Percentiles rank a stretch among this genome's conserved stretches.
Conservation (phyloP, 1,140 invertebrate species). For the Brachionus calyciflorus region DNA sequence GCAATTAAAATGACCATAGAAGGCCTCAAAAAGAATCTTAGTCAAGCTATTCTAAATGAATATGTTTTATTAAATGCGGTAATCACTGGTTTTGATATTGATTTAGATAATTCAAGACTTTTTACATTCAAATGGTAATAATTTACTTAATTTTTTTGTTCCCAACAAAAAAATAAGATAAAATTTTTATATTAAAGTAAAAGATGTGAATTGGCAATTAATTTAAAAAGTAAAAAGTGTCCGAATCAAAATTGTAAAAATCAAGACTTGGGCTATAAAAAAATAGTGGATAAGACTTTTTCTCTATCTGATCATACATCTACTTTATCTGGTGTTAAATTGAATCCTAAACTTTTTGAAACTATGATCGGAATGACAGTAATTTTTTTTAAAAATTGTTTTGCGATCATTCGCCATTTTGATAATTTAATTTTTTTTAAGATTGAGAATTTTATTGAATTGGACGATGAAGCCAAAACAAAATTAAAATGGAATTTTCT, state of each 20-base stretch:
- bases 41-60: conserved; percentile 30
- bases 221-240: not conserved
- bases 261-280: not conserved
- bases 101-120: not conserved
- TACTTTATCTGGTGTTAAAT: not conserved
- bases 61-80: conserved; percentile 6
- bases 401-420: not conserved
- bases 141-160: not conserved
- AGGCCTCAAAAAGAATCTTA: not conserved
- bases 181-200: conserved; percentile 20
- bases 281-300: not conserved
- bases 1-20: conserved; percentile 32
- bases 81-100: conserved; percentile 22
- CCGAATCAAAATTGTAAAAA: conserved; percentile 25
- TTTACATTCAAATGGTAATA: conserved; percentile 35
- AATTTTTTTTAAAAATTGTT: not conserved
- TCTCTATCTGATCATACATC: conserved; percentile 19
- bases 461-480: not conserved
- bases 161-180: not conserved
- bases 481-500: conserved; percentile 30
- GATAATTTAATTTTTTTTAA: not conserved
- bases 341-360: not conserved
- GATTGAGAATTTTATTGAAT: conserved; percentile 26
- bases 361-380: conserved; percentile 36
- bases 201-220: not conserved